Base-by-base conservation (phyloP, 2,888 invertebrate species). In the Ophion slaviceki region DNA sequence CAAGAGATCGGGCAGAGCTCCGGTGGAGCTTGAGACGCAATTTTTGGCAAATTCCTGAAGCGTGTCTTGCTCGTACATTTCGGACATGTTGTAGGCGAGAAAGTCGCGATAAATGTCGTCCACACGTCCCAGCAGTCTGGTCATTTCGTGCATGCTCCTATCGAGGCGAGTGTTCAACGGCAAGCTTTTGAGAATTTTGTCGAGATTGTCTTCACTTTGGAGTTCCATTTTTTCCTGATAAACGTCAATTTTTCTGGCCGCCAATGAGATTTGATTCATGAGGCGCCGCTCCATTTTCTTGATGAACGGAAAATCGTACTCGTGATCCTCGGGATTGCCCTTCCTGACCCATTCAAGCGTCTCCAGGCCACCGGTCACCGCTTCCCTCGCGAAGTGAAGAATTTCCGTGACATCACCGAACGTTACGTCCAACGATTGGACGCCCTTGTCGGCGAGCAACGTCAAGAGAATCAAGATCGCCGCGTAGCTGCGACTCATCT, bases 21-120 rank as follows among this genome's bases (percentile, higher is more conserved):
- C 94, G 0, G 96, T 94, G 89, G 96, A 95, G 89, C 96, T 96
- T 0, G 97, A 96, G 2, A 97, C 96, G 64, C 96, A 96, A 94
- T 95, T 95, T 87, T 94, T 95, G 0, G 97, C 97, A 91, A 97
- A 97, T 90, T 96, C 95, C 90, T 96, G 95, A 87, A 97, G 91
- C 7, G 97, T 97, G 84, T 94, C 94, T 87, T 94, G 92, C 92
- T 97, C 97, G 88, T 96, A 94, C 82, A 94, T 94, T 53, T 94
- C 93, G 87, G 95, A 94, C 71, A 95, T 90, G 2, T 94, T 92
- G 78, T 96, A 96, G 77, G 95, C 95, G 85, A 95, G 92, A 96
- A 97, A 96, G 90, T 95, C 94, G 45, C 94, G 92, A 88, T 96
- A 96, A 5, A 95, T 95, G 45, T 95, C 94, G 71, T 96, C 94